phyloP scores from a whole-genome alignment of 2,797 vertebrate genomes.

The Characodon lateralis region DNA sequence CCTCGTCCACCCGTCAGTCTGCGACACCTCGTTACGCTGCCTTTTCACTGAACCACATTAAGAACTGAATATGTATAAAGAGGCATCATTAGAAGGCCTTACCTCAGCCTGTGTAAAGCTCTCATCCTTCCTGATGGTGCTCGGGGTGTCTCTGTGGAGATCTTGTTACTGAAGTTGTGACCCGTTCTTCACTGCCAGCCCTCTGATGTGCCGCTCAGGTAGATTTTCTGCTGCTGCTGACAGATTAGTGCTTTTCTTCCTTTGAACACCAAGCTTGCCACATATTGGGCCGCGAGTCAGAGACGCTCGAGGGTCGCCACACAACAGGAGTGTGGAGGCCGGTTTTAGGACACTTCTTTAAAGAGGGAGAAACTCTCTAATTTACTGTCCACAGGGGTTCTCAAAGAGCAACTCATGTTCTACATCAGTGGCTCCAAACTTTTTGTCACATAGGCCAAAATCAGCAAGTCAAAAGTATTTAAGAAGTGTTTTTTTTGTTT shows the following conservation, averaged over 20 bases:
- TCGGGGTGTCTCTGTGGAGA: slow-evolving; percentile 43
- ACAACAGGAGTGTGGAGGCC: background rate
- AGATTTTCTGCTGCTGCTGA: slow-evolving; percentile 36
- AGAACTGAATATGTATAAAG: slow-evolving; percentile 33
- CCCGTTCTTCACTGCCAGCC: slow-evolving; percentile 37
- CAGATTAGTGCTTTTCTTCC: slow-evolving; percentile 33
- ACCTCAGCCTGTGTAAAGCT: slow-evolving; percentile 10
- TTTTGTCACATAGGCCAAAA: background rate
- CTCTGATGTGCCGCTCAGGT: slow-evolving; percentile 40
- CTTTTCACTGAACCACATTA: slow-evolving; percentile 35
- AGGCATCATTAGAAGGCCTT: slow-evolving; percentile 31
- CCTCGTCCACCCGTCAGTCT: background rate
- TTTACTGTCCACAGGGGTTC: background rate
- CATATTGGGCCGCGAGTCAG: slow-evolving; percentile 8
- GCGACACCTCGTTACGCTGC: slow-evolving; percentile 30
- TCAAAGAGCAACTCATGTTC: background rate
- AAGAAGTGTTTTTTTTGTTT: background rate
- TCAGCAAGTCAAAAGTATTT: background rate
- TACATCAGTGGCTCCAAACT: background rate
- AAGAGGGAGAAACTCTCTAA: background rate
- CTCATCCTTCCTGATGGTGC: slow-evolving; percentile 29
- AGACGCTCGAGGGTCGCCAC: background rate
- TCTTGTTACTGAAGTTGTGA: slow-evolving; percentile 49
- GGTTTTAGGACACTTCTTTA: background rate
- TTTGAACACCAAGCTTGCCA: slow-evolving; percentile 22